A percentile compares a stretch with the other conserved stretches of the same genome.
These are phyloP conservation scores for Aphrophora alni DNA, from an alignment of 2,888 invertebrate genomes.

Conservation along the genomic window DNA sequence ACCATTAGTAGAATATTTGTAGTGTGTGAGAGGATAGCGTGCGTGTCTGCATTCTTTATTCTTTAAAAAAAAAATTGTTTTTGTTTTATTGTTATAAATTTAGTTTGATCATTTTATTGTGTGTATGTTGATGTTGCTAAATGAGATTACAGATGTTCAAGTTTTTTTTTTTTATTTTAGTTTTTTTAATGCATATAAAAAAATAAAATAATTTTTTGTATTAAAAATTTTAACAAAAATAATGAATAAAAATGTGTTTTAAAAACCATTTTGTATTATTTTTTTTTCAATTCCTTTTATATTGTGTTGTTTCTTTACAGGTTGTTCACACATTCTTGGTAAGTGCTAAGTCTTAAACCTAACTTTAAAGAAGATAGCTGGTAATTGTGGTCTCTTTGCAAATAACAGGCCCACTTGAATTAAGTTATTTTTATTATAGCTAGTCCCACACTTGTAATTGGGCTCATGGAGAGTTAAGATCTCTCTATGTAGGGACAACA, in stretches of 20 bases:
- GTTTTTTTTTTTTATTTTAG: not conserved
- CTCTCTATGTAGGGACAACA: no score
- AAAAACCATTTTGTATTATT: conserved; percentile 17
- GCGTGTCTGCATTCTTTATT: not conserved
- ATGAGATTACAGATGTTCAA: not conserved
- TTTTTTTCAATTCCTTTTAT: not conserved
- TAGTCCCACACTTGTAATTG: no score
- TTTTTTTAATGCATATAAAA: not conserved
- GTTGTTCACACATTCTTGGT: no score
- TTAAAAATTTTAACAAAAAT: conserved; percentile 39
- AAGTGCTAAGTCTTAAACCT: no score
- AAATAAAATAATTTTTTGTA: conserved; percentile 34
- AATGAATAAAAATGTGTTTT: conserved; percentile 38
- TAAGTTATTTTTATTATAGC: no score
- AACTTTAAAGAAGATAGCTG: no score
- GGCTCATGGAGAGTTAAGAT: no score
- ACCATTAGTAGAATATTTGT: not conserved
- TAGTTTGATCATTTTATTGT: not conserved
- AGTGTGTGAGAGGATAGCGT: not conserved
- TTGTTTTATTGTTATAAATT: conserved; percentile 5
- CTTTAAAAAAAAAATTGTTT: not conserved
- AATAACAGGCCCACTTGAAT: no score
- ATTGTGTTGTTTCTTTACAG: no score
- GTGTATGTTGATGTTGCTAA: not conserved
- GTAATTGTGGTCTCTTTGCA: no score